Evolutionary conservation across 2,888 invertebrate genomes (phyloP).

Genomic region (Euzetes globulus): DNA sequence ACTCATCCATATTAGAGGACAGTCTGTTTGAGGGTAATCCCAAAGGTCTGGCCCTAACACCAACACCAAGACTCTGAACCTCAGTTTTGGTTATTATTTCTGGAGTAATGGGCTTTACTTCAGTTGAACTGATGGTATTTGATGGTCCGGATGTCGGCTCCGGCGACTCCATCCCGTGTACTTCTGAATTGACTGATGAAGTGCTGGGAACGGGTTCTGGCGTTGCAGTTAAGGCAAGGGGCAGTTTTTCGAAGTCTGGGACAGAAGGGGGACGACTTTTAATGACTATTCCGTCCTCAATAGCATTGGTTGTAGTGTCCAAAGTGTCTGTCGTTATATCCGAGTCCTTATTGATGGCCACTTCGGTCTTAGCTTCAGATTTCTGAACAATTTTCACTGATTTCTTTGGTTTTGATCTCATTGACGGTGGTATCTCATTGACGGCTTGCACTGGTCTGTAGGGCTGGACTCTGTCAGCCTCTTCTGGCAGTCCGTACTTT

Average conservation of each 20-base stretch:
- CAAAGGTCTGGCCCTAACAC: too few relatives aligned
- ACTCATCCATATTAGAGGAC: neutral
- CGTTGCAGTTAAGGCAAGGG: too few relatives aligned
- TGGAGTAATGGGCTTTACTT: too few relatives aligned
- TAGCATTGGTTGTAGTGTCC: neutral
- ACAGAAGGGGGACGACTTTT: neutral
- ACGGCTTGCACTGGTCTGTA: neutral
- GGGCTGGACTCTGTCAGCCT: neutral
- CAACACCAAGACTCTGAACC: too few relatives aligned
- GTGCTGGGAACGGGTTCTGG: too few relatives aligned
- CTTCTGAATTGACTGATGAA: too few relatives aligned
- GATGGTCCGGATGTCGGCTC: too few relatives aligned
- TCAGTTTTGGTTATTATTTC: too few relatives aligned
- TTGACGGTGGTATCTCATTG: neutral
- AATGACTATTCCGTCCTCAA: neutral
- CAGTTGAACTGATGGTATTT: too few relatives aligned
- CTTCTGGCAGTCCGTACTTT: conserved; percentile 1
- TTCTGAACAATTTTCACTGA: neutral
- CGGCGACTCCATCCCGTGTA: too few relatives aligned
- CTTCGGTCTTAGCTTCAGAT: neutral
- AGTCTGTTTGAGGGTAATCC: neutral
- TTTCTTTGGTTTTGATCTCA: neutral
- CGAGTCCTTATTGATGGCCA: neutral
- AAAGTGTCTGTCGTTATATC: neutral
- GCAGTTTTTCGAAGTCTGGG: too few relatives aligned